Evolutionary conservation across 2,797 vertebrate species (phyloP).

Genomic region (Platalea minor): DNA sequence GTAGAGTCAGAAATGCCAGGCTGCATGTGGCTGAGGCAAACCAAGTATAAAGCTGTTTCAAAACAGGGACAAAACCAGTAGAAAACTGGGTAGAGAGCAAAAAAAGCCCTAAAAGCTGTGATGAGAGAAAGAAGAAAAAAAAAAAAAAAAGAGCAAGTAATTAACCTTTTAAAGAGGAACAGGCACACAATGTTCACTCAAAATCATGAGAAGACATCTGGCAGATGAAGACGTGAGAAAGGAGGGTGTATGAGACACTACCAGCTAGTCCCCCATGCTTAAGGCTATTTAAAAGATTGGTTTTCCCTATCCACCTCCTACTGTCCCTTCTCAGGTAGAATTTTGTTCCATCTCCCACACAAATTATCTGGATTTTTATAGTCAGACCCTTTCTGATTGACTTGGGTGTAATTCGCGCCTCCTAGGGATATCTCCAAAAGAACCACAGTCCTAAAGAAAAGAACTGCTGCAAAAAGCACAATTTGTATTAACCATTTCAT

Average conservation of each 20-base stretch:
- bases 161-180: not conserved
- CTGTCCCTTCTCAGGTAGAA: not conserved
- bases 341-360: not conserved
- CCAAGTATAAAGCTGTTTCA: not conserved
- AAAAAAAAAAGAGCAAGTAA: not conserved
- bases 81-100: not conserved
- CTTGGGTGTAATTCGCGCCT: not conserved
- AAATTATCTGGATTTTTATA: not conserved
- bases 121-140: not conserved
- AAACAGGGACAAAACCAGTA: not conserved
- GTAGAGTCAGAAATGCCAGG: conserved; percentile 20
- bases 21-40: not conserved
- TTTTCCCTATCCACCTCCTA: not conserved
- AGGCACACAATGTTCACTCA: not conserved
- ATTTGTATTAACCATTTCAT: not conserved
- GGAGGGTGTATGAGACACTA: not conserved
- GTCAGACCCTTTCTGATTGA: not conserved
- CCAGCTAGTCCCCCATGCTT: not conserved
- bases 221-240: not conserved
- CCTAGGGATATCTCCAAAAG: not conserved
- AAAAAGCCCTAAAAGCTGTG: not conserved
- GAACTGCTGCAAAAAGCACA: not conserved
- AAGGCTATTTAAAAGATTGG: not conserved
- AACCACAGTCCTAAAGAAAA: not conserved
- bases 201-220: not conserved